A percentile compares a stretch with the other conserved stretches of the same genome.
Conservation (phyloP, 2,113 vertebrate species). For the Motacilla alba region DNA sequence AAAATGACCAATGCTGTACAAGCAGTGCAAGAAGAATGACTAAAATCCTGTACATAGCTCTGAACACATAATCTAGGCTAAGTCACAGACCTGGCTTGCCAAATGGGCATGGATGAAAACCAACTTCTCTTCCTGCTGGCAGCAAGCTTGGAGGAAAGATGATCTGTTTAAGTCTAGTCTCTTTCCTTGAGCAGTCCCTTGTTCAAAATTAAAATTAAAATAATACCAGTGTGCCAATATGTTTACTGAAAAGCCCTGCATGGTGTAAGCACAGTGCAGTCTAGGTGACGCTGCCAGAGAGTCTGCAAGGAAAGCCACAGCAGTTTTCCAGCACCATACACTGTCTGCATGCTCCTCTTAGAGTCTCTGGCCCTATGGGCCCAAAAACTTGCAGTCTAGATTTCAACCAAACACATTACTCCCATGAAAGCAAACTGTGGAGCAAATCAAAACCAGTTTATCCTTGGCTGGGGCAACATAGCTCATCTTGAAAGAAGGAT, state of each 20-base stretch:
- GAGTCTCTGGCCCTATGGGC: not conserved
- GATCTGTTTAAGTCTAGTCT: conserved; percentile 54
- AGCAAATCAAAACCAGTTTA: not conserved
- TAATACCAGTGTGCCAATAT: not conserved
- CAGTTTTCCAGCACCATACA: not conserved
- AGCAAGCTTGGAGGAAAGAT: conserved; percentile 28
- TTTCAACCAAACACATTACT: not conserved
- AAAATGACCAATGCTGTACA: not conserved
- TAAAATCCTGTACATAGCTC: not conserved
- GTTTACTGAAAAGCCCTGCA: conserved; percentile 1
- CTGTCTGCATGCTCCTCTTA: not conserved
- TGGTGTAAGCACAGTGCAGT: not conserved
- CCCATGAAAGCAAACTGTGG: not conserved
- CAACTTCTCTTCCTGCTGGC: conserved; percentile 21
- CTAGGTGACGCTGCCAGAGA: not conserved
- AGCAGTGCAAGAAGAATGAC: not conserved
- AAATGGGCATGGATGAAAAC: conserved; percentile 40
- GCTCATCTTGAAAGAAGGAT: not conserved
- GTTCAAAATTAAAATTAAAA: conserved; percentile 39
- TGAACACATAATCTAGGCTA: conserved; percentile 25
- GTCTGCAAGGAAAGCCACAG: not conserved
- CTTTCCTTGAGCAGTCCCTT: conserved; percentile 34
- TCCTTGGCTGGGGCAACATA: not conserved
- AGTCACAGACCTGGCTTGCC: conserved; percentile 18
- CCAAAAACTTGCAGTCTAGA: not conserved